Conservation (phyloP, 1,140 invertebrate genomes). For the Aphidius ervi region DNA sequence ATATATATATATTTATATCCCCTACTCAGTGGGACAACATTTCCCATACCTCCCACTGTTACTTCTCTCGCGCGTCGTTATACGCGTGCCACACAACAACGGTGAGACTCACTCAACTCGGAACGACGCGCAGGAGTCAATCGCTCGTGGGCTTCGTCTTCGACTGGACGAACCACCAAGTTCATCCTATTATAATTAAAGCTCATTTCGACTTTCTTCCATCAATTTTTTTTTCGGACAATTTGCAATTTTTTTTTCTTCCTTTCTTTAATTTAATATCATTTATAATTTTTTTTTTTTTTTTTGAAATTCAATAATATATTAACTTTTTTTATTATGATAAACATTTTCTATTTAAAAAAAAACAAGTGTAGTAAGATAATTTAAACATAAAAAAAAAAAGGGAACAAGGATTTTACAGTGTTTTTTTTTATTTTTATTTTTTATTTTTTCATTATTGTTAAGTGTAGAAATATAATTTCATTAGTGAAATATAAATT, state of each 20-base stretch:
- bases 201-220: too few species aligned
- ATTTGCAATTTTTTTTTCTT: not conserved
- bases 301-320: not conserved
- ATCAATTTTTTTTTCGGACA: too few species aligned
- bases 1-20: constrained; percentile 12
- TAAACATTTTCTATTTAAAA: not conserved
- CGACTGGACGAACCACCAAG: constrained; percentile 34
- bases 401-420: constrained; percentile 7
- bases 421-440: not conserved
- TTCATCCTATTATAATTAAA: constrained; percentile 14
- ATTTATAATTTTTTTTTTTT: constrained; percentile 21
- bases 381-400: constrained; percentile 25
- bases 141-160: constrained; percentile 48
- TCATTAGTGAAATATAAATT: too few species aligned
- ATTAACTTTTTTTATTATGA: too few species aligned
- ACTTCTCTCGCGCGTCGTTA: constrained; percentile 27
- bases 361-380: constrained; percentile 12
- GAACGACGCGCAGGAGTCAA: constrained; percentile 46
- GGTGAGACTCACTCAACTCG: constrained; percentile 5
- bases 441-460: not conserved
- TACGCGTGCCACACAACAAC: constrained; percentile 41
- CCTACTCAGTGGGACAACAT: constrained; percentile 23
- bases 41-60: constrained; percentile 16
- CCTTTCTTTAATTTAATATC: not conserved
- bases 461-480: not conserved